A percentile compares a stretch with the other conserved stretches of the same genome.
Conservation (phyloP, 2,797 vertebrate genomes). For the Oreortyx pictus region DNA sequence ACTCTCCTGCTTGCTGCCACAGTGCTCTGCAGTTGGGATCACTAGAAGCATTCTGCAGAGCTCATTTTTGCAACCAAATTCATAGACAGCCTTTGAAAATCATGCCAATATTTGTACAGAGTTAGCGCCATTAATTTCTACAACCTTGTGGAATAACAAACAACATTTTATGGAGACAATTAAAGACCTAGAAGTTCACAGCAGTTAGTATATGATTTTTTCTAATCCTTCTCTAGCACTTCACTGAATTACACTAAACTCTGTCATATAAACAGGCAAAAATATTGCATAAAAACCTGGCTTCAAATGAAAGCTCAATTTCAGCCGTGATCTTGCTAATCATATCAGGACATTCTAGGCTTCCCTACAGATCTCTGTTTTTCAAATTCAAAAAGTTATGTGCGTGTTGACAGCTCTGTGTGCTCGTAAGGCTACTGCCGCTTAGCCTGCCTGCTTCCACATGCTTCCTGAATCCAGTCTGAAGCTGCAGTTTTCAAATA, state of each 20-base stretch:
- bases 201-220: background rate
- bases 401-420: constrained; percentile 18
- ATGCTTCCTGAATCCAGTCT: constrained; percentile 60
- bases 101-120: constrained; percentile 40
- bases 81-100: constrained; percentile 47
- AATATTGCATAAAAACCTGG: background rate
- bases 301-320: background rate
- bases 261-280: background rate
- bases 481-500: constrained; percentile 71
- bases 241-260: background rate
- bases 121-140: constrained; percentile 41
- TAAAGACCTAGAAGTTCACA: background rate
- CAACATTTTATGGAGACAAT: constrained; percentile 32
- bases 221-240: background rate
- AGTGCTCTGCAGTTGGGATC: constrained; percentile 41
- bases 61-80: constrained; percentile 45
- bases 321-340: constrained; percentile 31
- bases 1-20: constrained; percentile 64
- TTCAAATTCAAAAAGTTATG: background rate
- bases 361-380: background rate
- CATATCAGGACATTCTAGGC: background rate
- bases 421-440: constrained; percentile 58
- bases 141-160: background rate
- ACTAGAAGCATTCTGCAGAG: background rate
- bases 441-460: constrained; percentile 54